phyloP scores from a whole-genome alignment of 2,113 vertebrate species.

The Paradisaea rubra region DNA sequence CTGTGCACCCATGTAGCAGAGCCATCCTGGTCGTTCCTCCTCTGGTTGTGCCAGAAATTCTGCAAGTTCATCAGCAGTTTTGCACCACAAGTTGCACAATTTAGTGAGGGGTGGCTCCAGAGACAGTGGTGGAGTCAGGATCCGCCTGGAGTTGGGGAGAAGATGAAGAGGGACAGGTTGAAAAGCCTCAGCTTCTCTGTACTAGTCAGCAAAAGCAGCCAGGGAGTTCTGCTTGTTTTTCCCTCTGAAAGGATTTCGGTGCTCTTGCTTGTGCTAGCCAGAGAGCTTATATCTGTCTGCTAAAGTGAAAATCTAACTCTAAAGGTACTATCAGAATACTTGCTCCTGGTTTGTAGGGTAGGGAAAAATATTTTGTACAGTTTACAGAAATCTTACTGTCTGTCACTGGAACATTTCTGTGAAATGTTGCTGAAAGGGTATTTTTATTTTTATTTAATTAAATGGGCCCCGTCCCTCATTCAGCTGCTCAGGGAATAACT shows the following conservation, averaged over 20 bases:
- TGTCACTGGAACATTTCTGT: background rate
- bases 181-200: background rate
- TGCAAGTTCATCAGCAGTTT: background rate
- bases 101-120: background rate
- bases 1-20: accelerated
- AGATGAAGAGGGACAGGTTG: background rate
- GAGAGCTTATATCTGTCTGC: background rate
- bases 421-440: background rate
- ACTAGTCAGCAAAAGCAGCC: background rate
- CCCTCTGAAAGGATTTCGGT: background rate
- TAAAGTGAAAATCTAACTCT: background rate
- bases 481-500: background rate
- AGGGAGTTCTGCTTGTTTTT: background rate
- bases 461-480: background rate
- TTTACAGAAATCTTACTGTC: background rate
- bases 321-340: background rate
- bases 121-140: background rate
- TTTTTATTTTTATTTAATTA: background rate
- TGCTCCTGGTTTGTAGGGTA: background rate
- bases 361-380: background rate
- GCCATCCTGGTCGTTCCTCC: background rate
- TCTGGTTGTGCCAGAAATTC: background rate
- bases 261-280: background rate
- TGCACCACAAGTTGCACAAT: background rate
- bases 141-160: background rate